Conservation (phyloP, 2,888 invertebrate species). For the Cheilosia grossa region DNA sequence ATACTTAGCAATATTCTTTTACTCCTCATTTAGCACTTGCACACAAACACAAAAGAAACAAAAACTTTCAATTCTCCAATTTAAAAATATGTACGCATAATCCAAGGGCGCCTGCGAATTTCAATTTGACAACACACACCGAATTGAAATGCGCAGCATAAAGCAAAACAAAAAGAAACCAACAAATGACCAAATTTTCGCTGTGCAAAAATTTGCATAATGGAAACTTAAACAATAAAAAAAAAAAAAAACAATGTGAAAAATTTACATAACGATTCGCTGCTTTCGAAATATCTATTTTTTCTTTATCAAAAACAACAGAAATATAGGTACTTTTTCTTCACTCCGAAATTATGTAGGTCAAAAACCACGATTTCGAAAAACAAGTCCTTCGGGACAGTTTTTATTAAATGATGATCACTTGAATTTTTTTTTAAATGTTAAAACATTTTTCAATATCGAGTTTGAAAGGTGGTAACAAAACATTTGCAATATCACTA, state of each 20-base stretch:
- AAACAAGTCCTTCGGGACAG: constrained; percentile 42
- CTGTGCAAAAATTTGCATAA: constrained; percentile 58
- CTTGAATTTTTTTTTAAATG: background rate
- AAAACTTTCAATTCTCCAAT: constrained; percentile 33
- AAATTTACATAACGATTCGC: constrained; percentile 38
- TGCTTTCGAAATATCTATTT: constrained; percentile 46
- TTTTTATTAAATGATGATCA: constrained; percentile 15
- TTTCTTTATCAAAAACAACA: constrained; percentile 74
- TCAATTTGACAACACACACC: constrained; percentile 52
- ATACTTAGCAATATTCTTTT: constrained; percentile 2
- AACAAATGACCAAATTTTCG: constrained; percentile 22
- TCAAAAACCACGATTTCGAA: constrained; percentile 52
- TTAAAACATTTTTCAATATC: constrained; percentile 12
- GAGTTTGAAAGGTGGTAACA: constrained; percentile 1
- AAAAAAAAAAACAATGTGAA: constrained; percentile 26
- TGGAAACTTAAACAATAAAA: constrained; percentile 23
- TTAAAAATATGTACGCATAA: constrained; percentile 38
- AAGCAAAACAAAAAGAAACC: constrained; percentile 24
- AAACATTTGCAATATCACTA: constrained; percentile 4
- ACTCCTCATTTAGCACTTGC: constrained; percentile 20
- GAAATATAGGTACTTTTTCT: constrained; percentile 17
- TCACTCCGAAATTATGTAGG: constrained; percentile 49
- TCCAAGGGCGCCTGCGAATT: constrained; percentile 52
- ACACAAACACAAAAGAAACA: constrained; percentile 8
- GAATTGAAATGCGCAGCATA: constrained; percentile 65